Evolutionary conservation across 1,140 invertebrate species (phyloP).

Genomic region (Drosophila rufa): DNA sequence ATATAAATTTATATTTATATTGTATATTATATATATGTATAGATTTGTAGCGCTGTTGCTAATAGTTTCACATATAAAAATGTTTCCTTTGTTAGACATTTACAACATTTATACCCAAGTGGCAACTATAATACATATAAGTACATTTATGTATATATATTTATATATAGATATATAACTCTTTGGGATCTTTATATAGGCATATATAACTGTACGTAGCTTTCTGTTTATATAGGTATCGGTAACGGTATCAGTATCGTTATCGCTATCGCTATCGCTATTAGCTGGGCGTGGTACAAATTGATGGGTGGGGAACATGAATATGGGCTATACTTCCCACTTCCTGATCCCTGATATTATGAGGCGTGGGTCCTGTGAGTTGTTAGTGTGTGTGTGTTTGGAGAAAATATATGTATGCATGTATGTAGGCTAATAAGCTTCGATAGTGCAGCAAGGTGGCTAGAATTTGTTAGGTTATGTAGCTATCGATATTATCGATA

Average conservation of each 20-base stretch:
- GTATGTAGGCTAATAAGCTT: slow-evolving; percentile 56
- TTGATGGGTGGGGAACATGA: slow-evolving; percentile 9
- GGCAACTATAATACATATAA: slow-evolving; percentile 75
- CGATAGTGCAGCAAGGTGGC: slow-evolving; percentile 57
- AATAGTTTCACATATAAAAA: slow-evolving; percentile 56
- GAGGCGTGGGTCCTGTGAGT: slow-evolving; percentile 4
- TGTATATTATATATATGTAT: slow-evolving; percentile 48
- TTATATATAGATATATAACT: slow-evolving; percentile 50
- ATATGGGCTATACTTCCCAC: background rate
- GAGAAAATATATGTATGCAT: slow-evolving; percentile 22
- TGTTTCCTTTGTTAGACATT: slow-evolving; percentile 62
- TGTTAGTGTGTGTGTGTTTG: slow-evolving; percentile 2
- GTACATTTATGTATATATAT: slow-evolving; percentile 50
- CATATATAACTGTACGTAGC: slow-evolving; percentile 38
- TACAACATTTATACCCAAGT: slow-evolving; percentile 69
- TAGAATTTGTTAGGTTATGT: slow-evolving; percentile 35
- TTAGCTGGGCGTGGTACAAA: slow-evolving; percentile 30
- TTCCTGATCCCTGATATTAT: slow-evolving; percentile 22
- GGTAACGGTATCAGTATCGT: slow-evolving; percentile 4
- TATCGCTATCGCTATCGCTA: slow-evolving; percentile 43
- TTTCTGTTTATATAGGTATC: slow-evolving; percentile 34
- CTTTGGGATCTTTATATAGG: slow-evolving; percentile 44
- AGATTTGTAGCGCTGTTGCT: slow-evolving; percentile 65
- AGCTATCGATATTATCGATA: slow-evolving; percentile 24
- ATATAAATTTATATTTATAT: slow-evolving; percentile 45